Conservation (phyloP, 2,113 vertebrate species). For the Phalacrocorax pelagicus region DNA sequence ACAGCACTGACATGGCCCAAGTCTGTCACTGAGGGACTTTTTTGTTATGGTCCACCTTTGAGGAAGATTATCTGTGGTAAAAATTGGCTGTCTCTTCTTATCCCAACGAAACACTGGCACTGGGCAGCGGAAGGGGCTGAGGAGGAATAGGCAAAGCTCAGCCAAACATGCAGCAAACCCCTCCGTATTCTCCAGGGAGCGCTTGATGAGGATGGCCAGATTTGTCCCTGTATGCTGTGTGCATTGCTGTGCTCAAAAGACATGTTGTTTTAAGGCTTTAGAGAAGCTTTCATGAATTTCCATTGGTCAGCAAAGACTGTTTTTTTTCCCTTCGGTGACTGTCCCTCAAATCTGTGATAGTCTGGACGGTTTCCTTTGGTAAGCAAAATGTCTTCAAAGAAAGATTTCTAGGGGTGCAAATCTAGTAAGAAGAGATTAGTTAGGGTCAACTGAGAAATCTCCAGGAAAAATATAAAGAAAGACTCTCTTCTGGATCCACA, state of each 20-base stretch:
- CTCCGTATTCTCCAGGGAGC: neutral
- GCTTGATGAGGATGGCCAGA: neutral
- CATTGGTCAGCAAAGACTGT: neutral
- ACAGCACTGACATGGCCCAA: rapidly evolving
- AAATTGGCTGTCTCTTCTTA: neutral
- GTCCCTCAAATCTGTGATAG: neutral
- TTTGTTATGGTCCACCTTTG: neutral
- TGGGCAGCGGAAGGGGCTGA: neutral
- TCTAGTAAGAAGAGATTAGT: constrained; percentile 17
- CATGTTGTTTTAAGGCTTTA: neutral
- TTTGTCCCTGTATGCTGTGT: neutral
- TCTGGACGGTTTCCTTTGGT: neutral
- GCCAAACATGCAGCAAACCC: neutral
- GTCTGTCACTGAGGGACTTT: rapidly evolving
- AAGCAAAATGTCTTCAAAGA: neutral
- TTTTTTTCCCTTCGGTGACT: neutral
- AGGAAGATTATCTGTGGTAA: neutral
- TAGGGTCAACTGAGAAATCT: neutral
- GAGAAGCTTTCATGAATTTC: neutral
- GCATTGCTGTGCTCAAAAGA: neutral
- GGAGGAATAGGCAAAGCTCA: neutral
- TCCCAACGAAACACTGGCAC: neutral
- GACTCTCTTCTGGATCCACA: neutral
- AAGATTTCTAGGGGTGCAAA: constrained; percentile 1
- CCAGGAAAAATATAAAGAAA: neutral